A percentile compares a stretch with the other conserved stretches of the same genome.
phyloP scores from a whole-genome alignment of 2,888 invertebrate species.

The Bembecia ichneumoniformis region DNA sequence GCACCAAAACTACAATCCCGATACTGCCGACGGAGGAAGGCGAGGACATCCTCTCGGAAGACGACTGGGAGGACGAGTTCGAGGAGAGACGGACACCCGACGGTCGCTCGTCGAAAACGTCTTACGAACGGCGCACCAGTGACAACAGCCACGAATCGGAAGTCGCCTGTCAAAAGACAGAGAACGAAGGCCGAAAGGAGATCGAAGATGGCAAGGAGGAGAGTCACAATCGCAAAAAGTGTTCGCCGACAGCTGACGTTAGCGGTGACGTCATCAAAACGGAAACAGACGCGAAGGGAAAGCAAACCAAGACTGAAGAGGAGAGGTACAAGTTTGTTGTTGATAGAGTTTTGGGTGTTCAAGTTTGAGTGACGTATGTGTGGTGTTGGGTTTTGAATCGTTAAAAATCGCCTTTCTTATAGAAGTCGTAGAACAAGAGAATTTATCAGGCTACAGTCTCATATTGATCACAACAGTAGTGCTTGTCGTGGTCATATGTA shows the following conservation, averaged over 20 bases:
- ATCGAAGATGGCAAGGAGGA: background rate
- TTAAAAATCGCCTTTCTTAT: conserved; percentile 2
- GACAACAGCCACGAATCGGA: conserved; percentile 9
- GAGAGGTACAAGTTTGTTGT: conserved; percentile 86
- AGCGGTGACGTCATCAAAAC: conserved; percentile 32
- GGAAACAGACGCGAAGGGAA: conserved; percentile 41
- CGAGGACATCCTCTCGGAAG: conserved; percentile 51
- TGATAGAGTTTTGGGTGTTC: conserved; percentile 87
- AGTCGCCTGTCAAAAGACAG: conserved; percentile 4
- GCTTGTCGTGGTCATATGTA: no score
- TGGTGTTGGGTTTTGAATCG: conserved; percentile 17
- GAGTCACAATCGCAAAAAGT: no score
- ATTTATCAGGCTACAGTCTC: no score
- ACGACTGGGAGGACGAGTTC: conserved; percentile 61
- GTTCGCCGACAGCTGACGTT: no score
- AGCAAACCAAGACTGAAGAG: conserved; percentile 49
- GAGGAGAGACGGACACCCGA: conserved; percentile 60
- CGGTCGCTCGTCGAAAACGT: conserved; percentile 60
- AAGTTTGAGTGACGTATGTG: conserved; percentile 72
- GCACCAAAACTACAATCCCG: conserved; percentile 82
- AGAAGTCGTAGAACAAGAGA: conserved; percentile 1
- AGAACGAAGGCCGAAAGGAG: conserved; percentile 1
- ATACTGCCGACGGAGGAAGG: conserved; percentile 79
- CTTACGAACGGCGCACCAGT: conserved; percentile 44
- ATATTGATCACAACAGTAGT: no score